Percentiles rank a stretch among this genome's conserved stretches.
Evolutionary conservation across 2,888 invertebrate genomes (phyloP).

Genomic region (Rotaria macrura): DNA sequence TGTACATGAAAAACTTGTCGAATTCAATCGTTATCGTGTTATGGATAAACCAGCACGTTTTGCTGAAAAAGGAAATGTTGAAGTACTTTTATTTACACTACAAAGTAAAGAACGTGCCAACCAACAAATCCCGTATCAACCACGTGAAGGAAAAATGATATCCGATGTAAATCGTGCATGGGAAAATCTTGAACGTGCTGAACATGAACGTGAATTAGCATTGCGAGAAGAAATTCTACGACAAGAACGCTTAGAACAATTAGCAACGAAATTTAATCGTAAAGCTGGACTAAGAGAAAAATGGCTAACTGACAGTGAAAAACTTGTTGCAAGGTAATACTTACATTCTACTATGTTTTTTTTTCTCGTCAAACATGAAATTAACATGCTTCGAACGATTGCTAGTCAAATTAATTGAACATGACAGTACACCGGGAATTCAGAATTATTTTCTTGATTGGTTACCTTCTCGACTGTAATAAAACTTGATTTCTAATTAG

Average conservation of each 20-base stretch:
- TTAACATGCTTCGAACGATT: too few relatives aligned
- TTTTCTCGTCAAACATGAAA: too few relatives aligned
- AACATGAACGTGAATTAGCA: conserved; percentile 82
- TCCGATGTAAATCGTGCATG: conserved; percentile 90
- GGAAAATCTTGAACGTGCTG: conserved; percentile 79
- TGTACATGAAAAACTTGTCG: conserved; percentile 74
- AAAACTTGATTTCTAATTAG: too few relatives aligned
- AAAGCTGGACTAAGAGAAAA: conserved; percentile 57
- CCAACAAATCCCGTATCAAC: conserved; percentile 52
- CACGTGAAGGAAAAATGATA: conserved; percentile 68
- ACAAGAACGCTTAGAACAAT: conserved; percentile 81
- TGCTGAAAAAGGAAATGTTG: conserved; percentile 69
- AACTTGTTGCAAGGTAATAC: conserved; percentile 23
- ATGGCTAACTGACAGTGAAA: conserved; percentile 29
- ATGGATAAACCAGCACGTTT: conserved; percentile 96
- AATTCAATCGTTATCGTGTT: conserved; percentile 80
- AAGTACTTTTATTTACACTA: conserved; percentile 87
- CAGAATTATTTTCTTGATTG: too few relatives aligned
- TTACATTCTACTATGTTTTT: background rate
- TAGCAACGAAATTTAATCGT: conserved; percentile 86
- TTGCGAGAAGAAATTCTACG: conserved; percentile 72
- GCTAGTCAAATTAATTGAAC: too few relatives aligned
- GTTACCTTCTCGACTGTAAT: too few relatives aligned
- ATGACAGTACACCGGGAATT: too few relatives aligned
- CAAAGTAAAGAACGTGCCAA: conserved; percentile 89